A percentile compares a stretch with the other conserved stretches of the same genome.
phyloP scores from a whole-genome alignment of 2,888 invertebrate species.

The Agrilus biguttatus region DNA sequence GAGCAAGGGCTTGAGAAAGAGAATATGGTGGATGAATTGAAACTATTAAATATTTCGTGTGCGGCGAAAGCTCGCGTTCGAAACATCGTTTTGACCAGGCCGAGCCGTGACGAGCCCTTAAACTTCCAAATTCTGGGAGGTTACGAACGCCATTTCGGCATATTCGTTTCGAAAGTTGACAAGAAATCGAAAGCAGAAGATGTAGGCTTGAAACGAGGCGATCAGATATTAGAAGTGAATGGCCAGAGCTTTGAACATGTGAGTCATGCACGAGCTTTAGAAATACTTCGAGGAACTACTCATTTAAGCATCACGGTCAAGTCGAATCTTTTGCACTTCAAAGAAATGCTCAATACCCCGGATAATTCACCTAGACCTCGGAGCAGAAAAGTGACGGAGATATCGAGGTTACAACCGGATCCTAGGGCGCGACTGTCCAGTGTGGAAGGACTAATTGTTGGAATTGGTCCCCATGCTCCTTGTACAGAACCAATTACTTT shows the following conservation, averaged over 20 bases:
- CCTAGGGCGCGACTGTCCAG: conserved; percentile 66
- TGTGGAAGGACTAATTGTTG: conserved; percentile 41
- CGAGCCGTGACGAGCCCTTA: conserved; percentile 83
- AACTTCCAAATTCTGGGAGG: conserved; percentile 92
- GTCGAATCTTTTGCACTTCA: conserved; percentile 84
- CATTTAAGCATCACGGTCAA: conserved; percentile 94
- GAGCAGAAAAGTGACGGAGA: conserved; percentile 43
- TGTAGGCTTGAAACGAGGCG: conserved; percentile 89
- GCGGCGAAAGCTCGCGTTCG: conserved; percentile 90
- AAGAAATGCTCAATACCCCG: conserved; percentile 60
- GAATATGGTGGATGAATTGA: conserved; percentile 70
- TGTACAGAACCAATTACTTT: conserved; percentile 42
- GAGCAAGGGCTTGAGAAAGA: conserved; percentile 72
- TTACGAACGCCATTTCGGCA: conserved; percentile 80
- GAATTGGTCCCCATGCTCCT: conserved; percentile 23
- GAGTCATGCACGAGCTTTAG: conserved; percentile 79
- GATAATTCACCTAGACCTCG: conserved; percentile 70
- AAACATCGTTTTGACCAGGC: conserved; percentile 80
- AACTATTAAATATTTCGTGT: conserved; percentile 89
- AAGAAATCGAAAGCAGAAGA: conserved; percentile 88
- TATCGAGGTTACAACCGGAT: conserved; percentile 51
- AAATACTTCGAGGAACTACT: conserved; percentile 84
- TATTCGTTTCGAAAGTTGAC: conserved; percentile 81
- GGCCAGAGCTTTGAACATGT: conserved; percentile 93
- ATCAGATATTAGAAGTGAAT: conserved; percentile 96